phyloP scores from a whole-genome alignment of 2,797 vertebrate genomes.

The Otolemur crassicaudatus region DNA sequence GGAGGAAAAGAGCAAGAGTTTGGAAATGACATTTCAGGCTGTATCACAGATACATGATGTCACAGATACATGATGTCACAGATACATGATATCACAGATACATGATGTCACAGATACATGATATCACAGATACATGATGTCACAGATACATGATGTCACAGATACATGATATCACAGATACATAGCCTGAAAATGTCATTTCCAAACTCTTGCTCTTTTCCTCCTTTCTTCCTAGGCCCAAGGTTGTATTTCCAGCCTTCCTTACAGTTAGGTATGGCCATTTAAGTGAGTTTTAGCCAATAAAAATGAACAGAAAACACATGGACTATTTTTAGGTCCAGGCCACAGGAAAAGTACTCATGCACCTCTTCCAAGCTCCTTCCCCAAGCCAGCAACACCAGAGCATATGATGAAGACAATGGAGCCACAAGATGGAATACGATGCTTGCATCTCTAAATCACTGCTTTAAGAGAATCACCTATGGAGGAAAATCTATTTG shows the following conservation, averaged over 20 bases:
- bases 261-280: neutral
- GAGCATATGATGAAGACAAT: neutral
- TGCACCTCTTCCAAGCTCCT: neutral
- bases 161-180: no score
- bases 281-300: neutral
- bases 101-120: no score
- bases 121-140: no score
- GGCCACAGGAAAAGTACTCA: neutral
- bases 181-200: neutral
- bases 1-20: no score
- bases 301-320: neutral
- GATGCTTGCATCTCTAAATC: neutral
- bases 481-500: neutral
- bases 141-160: no score
- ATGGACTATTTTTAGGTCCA: neutral
- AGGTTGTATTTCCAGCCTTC: neutral
- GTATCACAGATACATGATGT: no score
- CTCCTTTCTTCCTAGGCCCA: neutral
- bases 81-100: no score
- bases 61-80: no score
- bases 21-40: no score
- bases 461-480: neutral
- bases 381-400: neutral
- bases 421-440: neutral
- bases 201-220: neutral